Base-by-base conservation (phyloP, 2,113 vertebrate genomes). In the Colaptes auratus region DNA sequence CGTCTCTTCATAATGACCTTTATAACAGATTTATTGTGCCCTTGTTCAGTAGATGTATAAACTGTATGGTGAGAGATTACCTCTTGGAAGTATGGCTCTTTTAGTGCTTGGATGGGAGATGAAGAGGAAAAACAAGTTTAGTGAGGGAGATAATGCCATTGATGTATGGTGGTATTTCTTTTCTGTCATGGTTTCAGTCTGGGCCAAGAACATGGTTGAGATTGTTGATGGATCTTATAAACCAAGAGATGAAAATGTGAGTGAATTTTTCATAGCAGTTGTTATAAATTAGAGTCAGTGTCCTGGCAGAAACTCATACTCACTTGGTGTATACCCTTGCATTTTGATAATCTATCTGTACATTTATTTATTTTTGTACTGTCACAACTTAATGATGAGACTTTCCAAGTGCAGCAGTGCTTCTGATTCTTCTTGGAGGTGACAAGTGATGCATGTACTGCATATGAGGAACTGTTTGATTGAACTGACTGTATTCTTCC, bases 251-350 rank as follows among this genome's bases (percentile, higher is more conserved):
- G 58, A 89, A 50, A 87, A 82, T 33, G 30, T 52, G 25, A 39
- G 15, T 42, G 42, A 42, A 19, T 58, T 86, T 80, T 82, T 61
- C 30, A 2, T 90, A 77, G 60, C 15, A 28, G 15, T 82, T 88
- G 88, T 74, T 67, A 70, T 31, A 80, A 76, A 65, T 44, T 10
- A 31, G 71, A 61, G 31, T 73, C 20, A 0, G 3, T 83, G 72
- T 96, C 72, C 93, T 95, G 93, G 95, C 95, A 95, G 95, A 96
- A 96, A 95, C 74, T 96, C 95, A 92, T 11, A 12, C 28, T 89
- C 88, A 59, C 79, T 77, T 76, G 65, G 42, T 77, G 27, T 70
- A 63, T 87, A 61, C 18, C 30, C 21, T 85, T 89, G 72, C 82
- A 53, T 90, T 95, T 81, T 78, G 48, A 27, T 50, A 46, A 31